A percentile compares a stretch with the other conserved stretches of the same genome.
These are phyloP conservation scores for Meles meles DNA, from an alignment of 2,113 vertebrate species.

Conservation along the genomic window DNA sequence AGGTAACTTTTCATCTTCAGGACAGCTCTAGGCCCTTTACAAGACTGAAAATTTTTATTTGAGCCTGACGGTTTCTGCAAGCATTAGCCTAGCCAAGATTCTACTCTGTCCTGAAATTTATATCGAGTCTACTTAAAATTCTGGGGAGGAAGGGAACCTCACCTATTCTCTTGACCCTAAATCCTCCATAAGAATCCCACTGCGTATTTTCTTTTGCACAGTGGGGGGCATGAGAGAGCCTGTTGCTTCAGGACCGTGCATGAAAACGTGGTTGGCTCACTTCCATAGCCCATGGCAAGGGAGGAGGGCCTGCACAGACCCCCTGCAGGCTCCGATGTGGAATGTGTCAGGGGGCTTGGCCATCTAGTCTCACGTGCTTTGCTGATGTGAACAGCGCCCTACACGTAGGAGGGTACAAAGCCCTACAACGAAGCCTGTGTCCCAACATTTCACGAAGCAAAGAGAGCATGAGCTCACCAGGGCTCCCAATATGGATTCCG, in stretches of 20 bases:
- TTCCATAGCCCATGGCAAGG: neutral
- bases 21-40: constrained; percentile 33
- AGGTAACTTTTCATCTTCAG: constrained; percentile 27
- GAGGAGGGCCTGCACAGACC: neutral
- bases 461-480: neutral
- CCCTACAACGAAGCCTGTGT: neutral
- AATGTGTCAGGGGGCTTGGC: neutral
- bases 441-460: neutral
- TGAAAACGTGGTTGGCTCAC: neutral
- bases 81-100: neutral
- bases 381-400: neutral
- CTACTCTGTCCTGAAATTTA: constrained; percentile 22
- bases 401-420: neutral
- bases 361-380: neutral
- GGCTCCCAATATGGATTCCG: neutral
- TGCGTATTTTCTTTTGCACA: neutral
- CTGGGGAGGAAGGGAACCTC: rapidly evolving
- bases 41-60: neutral
- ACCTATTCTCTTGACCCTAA: neutral
- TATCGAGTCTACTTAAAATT: neutral
- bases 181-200: neutral
- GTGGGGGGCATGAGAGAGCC: neutral
- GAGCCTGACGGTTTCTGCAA: neutral
- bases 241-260: neutral
- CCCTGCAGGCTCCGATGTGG: neutral